Evolutionary conservation across 2,113 vertebrate genomes (phyloP).

Genomic region (Ctenomys sociabilis): DNA sequence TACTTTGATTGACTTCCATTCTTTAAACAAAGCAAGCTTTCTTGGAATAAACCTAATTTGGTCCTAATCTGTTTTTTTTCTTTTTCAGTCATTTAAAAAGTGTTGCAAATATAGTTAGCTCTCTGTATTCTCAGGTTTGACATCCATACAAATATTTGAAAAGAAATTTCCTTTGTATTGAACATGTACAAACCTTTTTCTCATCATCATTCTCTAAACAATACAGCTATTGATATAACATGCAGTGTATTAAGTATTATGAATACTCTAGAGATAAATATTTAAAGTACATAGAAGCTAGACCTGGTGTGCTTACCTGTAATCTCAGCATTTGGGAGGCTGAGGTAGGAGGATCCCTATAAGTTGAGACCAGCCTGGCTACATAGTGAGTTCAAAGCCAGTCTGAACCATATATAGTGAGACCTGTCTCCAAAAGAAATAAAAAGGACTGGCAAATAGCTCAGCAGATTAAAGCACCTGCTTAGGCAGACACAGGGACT

Average conservation of each 20-base stretch:
- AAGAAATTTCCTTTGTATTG: neutral
- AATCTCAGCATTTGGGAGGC: neutral
- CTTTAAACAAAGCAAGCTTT: constrained; percentile 16
- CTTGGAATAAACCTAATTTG: constrained; percentile 1
- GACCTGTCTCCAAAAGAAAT: neutral
- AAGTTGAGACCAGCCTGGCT: neutral
- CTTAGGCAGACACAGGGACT: no score
- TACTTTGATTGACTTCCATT: neutral
- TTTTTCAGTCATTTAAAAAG: neutral
- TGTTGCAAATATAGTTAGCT: neutral
- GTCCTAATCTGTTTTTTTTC: neutral
- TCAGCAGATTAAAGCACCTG: no score
- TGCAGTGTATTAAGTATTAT: neutral
- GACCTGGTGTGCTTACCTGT: neutral
- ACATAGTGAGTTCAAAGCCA: neutral
- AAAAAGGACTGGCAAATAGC: neutral
- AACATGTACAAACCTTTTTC: neutral
- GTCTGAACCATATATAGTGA: neutral
- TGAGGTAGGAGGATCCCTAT: neutral
- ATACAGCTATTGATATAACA: neutral
- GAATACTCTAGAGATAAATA: neutral
- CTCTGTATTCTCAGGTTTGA: neutral
- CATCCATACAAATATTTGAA: neutral
- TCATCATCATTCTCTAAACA: neutral
- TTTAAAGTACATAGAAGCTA: neutral